Evolutionary conservation across 2,113 vertebrate species (phyloP), one percentile per base, ranked within the genome.

Genomic region (Channa maculata): DNA sequence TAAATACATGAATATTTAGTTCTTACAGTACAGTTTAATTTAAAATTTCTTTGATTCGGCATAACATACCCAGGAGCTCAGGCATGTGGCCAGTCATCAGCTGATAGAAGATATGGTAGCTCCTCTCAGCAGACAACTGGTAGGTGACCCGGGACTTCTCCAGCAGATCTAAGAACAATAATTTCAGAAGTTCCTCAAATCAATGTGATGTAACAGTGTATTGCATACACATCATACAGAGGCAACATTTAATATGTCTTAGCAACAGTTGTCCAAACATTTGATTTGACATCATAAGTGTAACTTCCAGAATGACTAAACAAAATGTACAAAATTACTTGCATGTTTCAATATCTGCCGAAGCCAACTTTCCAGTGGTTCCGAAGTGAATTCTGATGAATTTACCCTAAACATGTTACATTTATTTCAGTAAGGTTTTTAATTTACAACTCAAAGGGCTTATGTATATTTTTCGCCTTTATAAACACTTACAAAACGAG

Each of bases 401-500:
- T 84, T 84, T 84, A 71, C 81, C 81, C 39, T 41, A 41, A 4
- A 41, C 39, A 41, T 7, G 6, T 13, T 4, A 34, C 8, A 62
- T 13, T 36, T 3, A 14, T 5, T 15, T 58, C 46, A 64, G 36
- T 0, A 43, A 12, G 13, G 15, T 46, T 45, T 3, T 15, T 59
- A 3, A 46, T 5, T 36, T 51, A 3, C 2, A 33, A 3, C 2
- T 24, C 2, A 37, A 60, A n/a, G 10, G 8, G 3, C 1, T 14
- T 1, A 6, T 33, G 2, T 45, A 5, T 52, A 6, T 66, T 54
- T 54, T 41, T 24, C 24, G 24, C 24, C 6, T 41, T 41, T 41
- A 24, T 41, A 5, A 41, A 41, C 39, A 41, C 95, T 95, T 79
- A 96, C 95, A 83, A 96, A 96, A 50, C 95, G 95, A 34, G 95